A percentile compares a stretch with the other conserved stretches of the same genome.
phyloP scores from a whole-genome alignment of 2,797 vertebrate species.

The Alfaro cultratus region DNA sequence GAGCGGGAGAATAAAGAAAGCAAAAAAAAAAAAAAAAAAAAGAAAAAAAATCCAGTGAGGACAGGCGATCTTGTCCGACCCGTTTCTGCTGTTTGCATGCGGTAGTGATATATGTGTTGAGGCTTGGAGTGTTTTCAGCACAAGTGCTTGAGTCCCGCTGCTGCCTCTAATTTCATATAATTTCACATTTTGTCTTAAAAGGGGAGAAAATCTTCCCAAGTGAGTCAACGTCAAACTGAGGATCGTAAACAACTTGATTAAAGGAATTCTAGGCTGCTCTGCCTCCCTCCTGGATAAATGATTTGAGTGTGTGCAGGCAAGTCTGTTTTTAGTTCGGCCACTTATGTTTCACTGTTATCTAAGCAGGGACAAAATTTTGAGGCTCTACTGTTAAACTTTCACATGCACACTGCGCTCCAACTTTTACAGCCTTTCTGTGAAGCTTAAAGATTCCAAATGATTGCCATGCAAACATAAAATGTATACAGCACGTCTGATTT shows the following conservation, averaged over 20 bases:
- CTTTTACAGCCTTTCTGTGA: constrained; percentile 6
- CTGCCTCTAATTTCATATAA: constrained; percentile 83
- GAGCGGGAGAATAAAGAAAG: constrained; percentile 48
- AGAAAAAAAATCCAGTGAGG: constrained; percentile 31
- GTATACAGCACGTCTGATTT: constrained; percentile 65
- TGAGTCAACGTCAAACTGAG: constrained; percentile 68
- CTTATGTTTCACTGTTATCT: constrained; percentile 60
- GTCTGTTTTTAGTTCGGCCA: constrained; percentile 75
- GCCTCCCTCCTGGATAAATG: constrained; percentile 71
- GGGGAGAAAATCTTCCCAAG: constrained; percentile 76
- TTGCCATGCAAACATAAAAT: constrained; percentile 57
- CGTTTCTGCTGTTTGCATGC: constrained; percentile 71
- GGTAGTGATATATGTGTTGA: constrained; percentile 80
- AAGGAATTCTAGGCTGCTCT: constrained; percentile 72
- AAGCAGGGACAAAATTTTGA: constrained; percentile 59
- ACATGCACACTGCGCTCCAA: constrained; percentile 11
- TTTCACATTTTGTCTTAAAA: constrained; percentile 82
- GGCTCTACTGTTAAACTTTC: constrained; percentile 26
- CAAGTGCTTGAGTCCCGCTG: constrained; percentile 67
- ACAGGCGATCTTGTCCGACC: constrained; percentile 59
- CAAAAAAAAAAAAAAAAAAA: constrained; percentile 25
- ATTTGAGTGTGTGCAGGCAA: constrained; percentile 49
- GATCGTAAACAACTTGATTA: constrained; percentile 83
- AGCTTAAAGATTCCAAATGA: constrained; percentile 57
- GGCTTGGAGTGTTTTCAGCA: constrained; percentile 72